These are phyloP conservation scores for Macropodus opercularis DNA, from an alignment of 2,797 vertebrate genomes.

Conservation along the genomic window DNA sequence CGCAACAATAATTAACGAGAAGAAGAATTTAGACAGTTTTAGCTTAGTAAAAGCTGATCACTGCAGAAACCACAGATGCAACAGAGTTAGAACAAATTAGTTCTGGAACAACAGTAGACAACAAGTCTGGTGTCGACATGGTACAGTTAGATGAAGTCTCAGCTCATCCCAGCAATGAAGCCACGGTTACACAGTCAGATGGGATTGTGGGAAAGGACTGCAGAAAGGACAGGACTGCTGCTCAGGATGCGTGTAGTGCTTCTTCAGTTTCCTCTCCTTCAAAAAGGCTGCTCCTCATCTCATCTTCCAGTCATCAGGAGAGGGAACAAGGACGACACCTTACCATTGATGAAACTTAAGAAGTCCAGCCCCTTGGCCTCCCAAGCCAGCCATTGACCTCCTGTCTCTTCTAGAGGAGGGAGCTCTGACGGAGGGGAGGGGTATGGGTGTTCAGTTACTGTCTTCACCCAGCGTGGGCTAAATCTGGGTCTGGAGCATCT, in stretches of 20 bases:
- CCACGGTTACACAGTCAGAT: conserved; percentile 54
- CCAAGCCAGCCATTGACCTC: conserved; percentile 77
- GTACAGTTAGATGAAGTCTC: conserved; percentile 43
- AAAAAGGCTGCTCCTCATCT: conserved; percentile 36
- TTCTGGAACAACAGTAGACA: conserved; percentile 27
- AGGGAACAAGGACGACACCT: conserved; percentile 67
- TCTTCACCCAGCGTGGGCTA: conserved; percentile 60
- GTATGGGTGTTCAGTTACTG: conserved; percentile 77
- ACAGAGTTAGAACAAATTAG: conserved; percentile 28
- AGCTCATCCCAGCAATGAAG: conserved; percentile 29
- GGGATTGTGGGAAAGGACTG: conserved; percentile 75
- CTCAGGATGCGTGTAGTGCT: conserved; percentile 30
- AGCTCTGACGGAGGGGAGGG: conserved; percentile 76
- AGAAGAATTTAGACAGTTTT: too few relatives aligned
- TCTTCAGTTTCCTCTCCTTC: conserved; percentile 45
- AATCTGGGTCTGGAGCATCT: conserved; percentile 74
- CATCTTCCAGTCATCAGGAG: conserved; percentile 53
- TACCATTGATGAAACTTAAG: conserved; percentile 80
- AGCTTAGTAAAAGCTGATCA: too few relatives aligned
- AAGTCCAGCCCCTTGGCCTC: conserved; percentile 67
- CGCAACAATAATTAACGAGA: too few relatives aligned
- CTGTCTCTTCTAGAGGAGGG: conserved; percentile 77
- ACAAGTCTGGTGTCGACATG: conserved; percentile 4
- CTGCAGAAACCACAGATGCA: conserved; percentile 8
- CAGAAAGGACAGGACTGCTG: conserved; percentile 37